phyloP scores from a whole-genome alignment of 2,888 invertebrate genomes.

The Lasioglossum oenotherae region DNA sequence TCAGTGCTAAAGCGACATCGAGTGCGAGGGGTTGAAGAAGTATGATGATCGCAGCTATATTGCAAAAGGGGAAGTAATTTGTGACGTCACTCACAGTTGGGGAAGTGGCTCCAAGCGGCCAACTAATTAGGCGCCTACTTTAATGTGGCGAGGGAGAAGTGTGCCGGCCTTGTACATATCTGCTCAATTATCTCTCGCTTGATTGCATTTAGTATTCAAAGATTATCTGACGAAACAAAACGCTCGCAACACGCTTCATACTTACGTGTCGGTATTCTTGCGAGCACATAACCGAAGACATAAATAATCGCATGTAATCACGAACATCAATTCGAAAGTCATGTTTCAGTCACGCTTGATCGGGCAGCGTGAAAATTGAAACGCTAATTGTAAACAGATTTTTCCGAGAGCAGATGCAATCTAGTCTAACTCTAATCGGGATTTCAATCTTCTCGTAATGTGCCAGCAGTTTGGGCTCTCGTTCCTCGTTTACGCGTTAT shows the following conservation, averaged over 20 bases:
- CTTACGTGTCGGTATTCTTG: background rate
- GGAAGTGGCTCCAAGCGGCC: constrained; percentile 15
- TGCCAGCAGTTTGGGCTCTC: background rate
- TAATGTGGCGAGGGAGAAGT: constrained; percentile 10
- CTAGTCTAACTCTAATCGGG: background rate
- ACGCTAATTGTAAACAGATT: background rate
- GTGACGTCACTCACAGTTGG: constrained; percentile 15
- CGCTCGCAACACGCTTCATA: background rate
- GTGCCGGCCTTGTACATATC: constrained; percentile 8
- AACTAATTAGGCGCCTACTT: constrained; percentile 18
- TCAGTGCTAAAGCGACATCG: background rate
- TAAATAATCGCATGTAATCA: background rate
- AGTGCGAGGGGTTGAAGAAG: constrained; percentile 9
- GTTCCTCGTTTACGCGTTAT: background rate
- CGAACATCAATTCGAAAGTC: background rate
- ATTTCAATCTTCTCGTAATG: constrained; percentile 5
- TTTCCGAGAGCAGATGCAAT: background rate
- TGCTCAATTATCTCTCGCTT: constrained; percentile 10
- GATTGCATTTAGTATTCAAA: background rate
- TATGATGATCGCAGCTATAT: constrained; percentile 4
- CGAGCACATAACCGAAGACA: background rate
- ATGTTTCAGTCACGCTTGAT: background rate
- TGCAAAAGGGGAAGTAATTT: constrained; percentile 15
- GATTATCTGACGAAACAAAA: background rate
- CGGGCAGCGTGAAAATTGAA: background rate